A percentile compares a stretch with the other conserved stretches of the same genome.
Evolutionary conservation across 2,797 vertebrate species (phyloP).

Genomic region (Enteromius treurensis): DNA sequence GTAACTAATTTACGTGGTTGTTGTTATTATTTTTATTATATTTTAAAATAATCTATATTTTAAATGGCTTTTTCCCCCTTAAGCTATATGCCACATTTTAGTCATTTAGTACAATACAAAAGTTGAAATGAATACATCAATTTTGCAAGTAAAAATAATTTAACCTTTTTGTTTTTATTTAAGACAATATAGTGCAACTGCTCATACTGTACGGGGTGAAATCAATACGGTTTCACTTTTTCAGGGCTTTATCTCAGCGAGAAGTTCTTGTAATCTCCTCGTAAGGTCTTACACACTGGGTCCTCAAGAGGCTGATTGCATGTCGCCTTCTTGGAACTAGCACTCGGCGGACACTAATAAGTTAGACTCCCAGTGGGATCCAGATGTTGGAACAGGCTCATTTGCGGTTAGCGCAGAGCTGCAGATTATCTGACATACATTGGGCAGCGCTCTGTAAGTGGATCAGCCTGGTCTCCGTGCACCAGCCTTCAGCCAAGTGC

Average conservation of each 20-base stretch:
- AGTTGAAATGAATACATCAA: no score
- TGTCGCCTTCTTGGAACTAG: conserved; percentile 39
- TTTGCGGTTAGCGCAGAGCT: conserved; percentile 49
- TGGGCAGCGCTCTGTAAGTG: conserved; percentile 16
- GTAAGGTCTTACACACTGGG: neutral
- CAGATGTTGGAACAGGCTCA: conserved; percentile 42
- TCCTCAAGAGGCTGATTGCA: conserved; percentile 46
- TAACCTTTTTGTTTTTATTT: neutral
- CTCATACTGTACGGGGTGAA: neutral
- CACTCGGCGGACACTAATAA: conserved; percentile 48
- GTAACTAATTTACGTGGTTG: no score
- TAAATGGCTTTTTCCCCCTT: neutral
- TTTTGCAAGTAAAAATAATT: neutral
- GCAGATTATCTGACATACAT: conserved; percentile 35
- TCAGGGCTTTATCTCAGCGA: conserved; percentile 3
- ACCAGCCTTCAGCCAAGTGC: conserved; percentile 29
- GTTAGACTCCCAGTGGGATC: conserved; percentile 44
- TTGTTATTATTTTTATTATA: no score
- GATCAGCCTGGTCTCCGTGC: conserved; percentile 31
- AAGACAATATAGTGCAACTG: neutral
- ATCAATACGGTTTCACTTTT: neutral
- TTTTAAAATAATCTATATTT: neutral
- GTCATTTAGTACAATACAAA: neutral
- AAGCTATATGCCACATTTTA: neutral
- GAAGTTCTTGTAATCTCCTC: conserved; percentile 15